Evolutionary conservation across 2,888 invertebrate genomes (phyloP), one percentile per base, ranked within the genome.

Genomic region (Mythimna loreyi): DNA sequence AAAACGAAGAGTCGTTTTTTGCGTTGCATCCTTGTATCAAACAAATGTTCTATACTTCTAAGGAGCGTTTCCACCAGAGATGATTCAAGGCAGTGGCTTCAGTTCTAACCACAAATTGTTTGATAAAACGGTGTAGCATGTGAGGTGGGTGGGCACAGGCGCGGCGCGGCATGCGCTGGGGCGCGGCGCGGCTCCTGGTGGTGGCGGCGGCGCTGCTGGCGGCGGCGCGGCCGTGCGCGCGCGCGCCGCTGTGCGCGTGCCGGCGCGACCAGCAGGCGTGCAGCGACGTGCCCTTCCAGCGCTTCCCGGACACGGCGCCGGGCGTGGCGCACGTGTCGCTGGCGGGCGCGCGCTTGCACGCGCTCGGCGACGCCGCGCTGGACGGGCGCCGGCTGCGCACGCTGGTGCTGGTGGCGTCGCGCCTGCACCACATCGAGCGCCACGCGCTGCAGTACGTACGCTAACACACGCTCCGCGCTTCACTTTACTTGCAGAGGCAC

Each of bases 401-500:
- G 65, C 96, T 98, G 61, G 97, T 98, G 86, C 95, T 98, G 84
- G 97, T 97, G 94, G 98, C 97, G 95, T 98, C 98, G 92, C 97
- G 96, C 85, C 96, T 98, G 85, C 97, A 97, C 90, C 97, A 96
- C 89, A 96, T 98, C 70, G 97, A 97, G 40, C 97, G 97, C 70
- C 96, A 96, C 87, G 97, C 97, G 78, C 97, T 98, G 88, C 96
- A 97, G 98, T 98, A 94, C 96, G 90, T 86, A 30, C 16, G 28
- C 11, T 16, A 25, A 5, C 28, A 13, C 11, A 25, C 28, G 1
- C 8, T 13, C 3, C 5, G n/a, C 13, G 33, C 45, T 33, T 33
- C 3, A 4, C 25, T 13, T 36, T 36, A 28, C 8, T n/a, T 23
- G 9, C 16, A 5, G 47, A 11, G 43, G 9, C 43, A 30, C 7